A percentile compares a stretch with the other conserved stretches of the same genome.
Evolutionary conservation across 30 jellyfish, hydroid and myxozoan species (phyloP).

Genomic region (Aurelia aurita): DNA sequence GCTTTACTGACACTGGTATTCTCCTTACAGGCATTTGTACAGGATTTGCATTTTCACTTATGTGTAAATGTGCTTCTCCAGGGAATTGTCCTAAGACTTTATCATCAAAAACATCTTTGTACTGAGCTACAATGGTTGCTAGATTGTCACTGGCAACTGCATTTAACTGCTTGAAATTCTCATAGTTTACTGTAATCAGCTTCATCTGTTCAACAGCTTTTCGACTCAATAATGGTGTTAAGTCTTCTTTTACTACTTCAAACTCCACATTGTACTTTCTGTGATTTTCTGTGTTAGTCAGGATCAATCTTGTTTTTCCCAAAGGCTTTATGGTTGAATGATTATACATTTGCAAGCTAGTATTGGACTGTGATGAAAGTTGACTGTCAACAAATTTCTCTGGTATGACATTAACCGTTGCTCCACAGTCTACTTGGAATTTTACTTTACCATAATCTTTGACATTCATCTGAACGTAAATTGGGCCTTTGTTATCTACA

Average conservation of each 20-base stretch:
- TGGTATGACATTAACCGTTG: not conserved
- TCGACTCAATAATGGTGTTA: slow-evolving; percentile 27
- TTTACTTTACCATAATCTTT: slow-evolving; percentile 31
- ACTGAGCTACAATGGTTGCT: slow-evolving; percentile 41
- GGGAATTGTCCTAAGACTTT: slow-evolving; percentile 29
- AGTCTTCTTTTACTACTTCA: slow-evolving; percentile 39
- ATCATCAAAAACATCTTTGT: slow-evolving; percentile 35
- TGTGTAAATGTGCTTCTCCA: slow-evolving; percentile 37
- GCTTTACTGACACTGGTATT: slow-evolving; percentile 37
- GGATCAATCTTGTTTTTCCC: slow-evolving; percentile 23
- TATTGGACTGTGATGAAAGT: too few relatives aligned
- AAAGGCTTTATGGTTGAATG: slow-evolving; percentile 26
- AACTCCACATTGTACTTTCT: slow-evolving; percentile 38
- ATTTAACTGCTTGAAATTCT: slow-evolving; percentile 43
- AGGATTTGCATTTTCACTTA: slow-evolving; percentile 39
- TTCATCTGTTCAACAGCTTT: slow-evolving; percentile 42
- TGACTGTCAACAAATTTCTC: too few relatives aligned
- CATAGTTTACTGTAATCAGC: slow-evolving; percentile 26
- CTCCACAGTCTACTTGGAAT: slow-evolving; percentile 37
- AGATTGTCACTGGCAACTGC: slow-evolving; percentile 43
- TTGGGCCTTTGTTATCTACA: slow-evolving; percentile 15
- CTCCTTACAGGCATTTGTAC: slow-evolving; percentile 31
- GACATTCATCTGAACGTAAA: slow-evolving; percentile 16
- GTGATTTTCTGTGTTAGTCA: slow-evolving; percentile 33
- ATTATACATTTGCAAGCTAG: slow-evolving; percentile 1